A percentile compares a stretch with the other conserved stretches of the same genome.
Evolutionary conservation across 1,140 invertebrate genomes (phyloP).

Genomic region (Lordiphosa mommai): DNA sequence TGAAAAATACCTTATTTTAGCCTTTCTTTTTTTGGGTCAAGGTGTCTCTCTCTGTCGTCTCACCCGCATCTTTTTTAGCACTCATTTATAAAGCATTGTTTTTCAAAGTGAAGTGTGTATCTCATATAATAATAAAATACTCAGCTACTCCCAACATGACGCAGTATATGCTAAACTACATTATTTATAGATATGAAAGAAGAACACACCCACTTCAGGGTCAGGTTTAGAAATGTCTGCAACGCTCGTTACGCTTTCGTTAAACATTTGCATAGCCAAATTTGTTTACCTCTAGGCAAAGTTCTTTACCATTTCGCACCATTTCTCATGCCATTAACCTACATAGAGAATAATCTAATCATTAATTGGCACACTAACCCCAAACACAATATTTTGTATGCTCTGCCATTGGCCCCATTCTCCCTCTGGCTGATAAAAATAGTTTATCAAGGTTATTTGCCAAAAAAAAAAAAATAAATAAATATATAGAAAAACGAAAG

Average conservation of each 20-base stretch:
- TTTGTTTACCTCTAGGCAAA: constrained; percentile 42
- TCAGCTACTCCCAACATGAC: constrained; percentile 6
- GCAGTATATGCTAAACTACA: constrained; percentile 30
- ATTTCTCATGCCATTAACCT: constrained; percentile 48
- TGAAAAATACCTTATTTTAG: too few species aligned
- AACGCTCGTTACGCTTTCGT: constrained; percentile 30
- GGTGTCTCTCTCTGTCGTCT: neutral
- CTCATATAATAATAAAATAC: too few species aligned
- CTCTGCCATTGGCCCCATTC: constrained; percentile 68
- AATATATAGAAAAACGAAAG: constrained; percentile 29
- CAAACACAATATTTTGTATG: constrained; percentile 48
- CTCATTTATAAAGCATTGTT: too few species aligned
- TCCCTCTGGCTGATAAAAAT: constrained; percentile 65
- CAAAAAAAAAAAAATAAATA: constrained; percentile 28
- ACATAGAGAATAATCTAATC: constrained; percentile 53
- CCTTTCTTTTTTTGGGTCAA: neutral
- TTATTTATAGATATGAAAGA: constrained; percentile 34
- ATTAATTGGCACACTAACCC: constrained; percentile 76
- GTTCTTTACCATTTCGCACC: constrained; percentile 16
- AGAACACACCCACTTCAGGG: neutral
- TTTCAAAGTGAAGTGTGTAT: too few species aligned
- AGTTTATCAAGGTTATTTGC: constrained; percentile 72
- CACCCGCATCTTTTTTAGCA: constrained; percentile 6
- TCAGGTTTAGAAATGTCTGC: constrained; percentile 1
- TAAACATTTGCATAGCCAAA: constrained; percentile 55